Percentiles rank a stretch among this genome's conserved stretches.
Conservation (phyloP, 2,113 vertebrate genomes). For the Oreochromis tanganicae region DNA sequence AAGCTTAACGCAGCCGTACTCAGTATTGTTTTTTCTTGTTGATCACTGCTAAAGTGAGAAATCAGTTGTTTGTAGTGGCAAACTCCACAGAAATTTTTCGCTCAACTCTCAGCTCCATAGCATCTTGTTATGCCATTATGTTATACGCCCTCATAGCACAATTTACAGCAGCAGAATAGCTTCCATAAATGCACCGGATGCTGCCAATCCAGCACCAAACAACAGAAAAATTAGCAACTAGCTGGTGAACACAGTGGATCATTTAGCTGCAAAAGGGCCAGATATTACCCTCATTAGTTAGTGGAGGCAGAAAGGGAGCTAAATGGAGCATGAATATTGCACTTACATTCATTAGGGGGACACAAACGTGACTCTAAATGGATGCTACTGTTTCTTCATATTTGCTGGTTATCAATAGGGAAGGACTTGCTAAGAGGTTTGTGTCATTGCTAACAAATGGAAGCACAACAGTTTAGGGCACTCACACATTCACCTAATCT, state of each 20-base stretch:
- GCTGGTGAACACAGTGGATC: background rate
- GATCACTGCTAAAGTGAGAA: background rate
- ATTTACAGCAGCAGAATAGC: background rate
- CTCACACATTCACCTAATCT: background rate
- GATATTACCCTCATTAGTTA: background rate
- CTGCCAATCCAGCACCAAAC: background rate
- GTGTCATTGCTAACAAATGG: background rate
- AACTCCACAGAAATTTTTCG: rapidly evolving
- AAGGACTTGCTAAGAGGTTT: background rate
- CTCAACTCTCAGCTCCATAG: background rate
- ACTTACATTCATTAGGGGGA: background rate
- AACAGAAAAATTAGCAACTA: background rate
- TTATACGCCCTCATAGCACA: background rate
- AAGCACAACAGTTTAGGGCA: background rate
- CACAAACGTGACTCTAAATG: background rate
- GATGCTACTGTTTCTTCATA: background rate
- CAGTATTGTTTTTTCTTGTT: background rate
- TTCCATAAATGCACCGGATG: background rate
- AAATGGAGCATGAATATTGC: background rate
- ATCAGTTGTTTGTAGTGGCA: background rate
- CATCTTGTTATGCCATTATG: background rate
- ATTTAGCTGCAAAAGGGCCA: background rate
- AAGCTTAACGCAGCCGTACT: background rate
- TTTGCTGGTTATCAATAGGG: background rate
- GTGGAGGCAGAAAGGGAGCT: background rate